Evolutionary conservation across 2,113 vertebrate species (phyloP), one percentile per base, ranked within the genome.

Genomic region (Meleagris gallopavo): DNA sequence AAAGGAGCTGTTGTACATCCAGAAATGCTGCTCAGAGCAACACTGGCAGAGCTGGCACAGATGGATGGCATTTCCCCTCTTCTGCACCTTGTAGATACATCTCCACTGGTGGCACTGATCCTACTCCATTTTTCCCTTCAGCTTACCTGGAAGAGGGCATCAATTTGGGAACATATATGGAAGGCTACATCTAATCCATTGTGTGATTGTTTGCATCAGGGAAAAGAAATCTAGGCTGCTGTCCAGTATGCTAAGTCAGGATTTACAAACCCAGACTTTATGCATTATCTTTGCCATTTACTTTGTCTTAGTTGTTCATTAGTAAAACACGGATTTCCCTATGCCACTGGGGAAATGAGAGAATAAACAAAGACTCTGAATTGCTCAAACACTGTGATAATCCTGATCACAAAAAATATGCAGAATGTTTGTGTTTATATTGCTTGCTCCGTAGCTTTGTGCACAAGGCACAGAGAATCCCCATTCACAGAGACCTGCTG

Each of bases 401-500:
- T 78, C 88, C 55, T 75, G 48, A 88, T 65, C 91, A 94, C 94
- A 93, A 95, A 95, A 95, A 83, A 95, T 54, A 95, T 93, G 94
- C 94, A 95, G 88, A 79, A 73, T 93, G 93, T 91, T 95, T 95
- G 95, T 94, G 67, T 89, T 95, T 90, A 86, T 78, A 93, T 91
- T 91, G 76, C 91, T 94, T 95, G 65, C 66, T 89, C 93, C 85
- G 62, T 52, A 83, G 64, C 88, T 81, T 50, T 69, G 57, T 69
- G 50, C 62, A 52, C 19, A 64, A 82, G 62, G 83, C 76, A 90
- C 20, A 75, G 69, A 90, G 86, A 95, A 86, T 32, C 70, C 34
- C 29, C 30, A 58, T 76, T 88, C 66, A 90, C 32, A 50, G 90
- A 95, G 93, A 92, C 65, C 3, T 70, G 58, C 48, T 75, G 65